Base-by-base conservation (phyloP, 2,888 invertebrate genomes). In the Lochmaea capreae region DNA sequence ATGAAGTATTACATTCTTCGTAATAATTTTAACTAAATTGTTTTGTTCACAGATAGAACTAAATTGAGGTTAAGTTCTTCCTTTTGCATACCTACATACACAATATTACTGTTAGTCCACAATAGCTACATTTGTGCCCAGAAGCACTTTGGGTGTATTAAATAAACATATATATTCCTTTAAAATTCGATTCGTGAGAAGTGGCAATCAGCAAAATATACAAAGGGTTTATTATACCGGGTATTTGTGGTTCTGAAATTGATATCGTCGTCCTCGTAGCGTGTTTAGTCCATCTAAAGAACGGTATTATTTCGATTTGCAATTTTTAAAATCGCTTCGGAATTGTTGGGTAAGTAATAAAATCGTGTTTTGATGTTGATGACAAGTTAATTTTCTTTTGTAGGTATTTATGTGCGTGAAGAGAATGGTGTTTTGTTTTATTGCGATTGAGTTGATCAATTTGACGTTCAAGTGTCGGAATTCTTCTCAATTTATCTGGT, bases 271-370 rank as follows among this genome's bases (percentile, higher is more conserved):
- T 39, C 49, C 11, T 67, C 49, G 52, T 68, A 49, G 68, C 68
- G 68, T 68, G 68, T 68, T 68, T 68, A 68, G 9, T 68, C 11
- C 68, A 61, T 49, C 61, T 68, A 68, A 68, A 49, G 52, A 52
- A 68, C 49, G 49, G 59, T 61, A 68, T 68, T 67, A 67, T 59
- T 68, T 61, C 68, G 59, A 68, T 68, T 68, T 68, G 68, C 68
- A 49, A 68, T 68, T 68, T 68, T 18, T 26, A 42, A 66, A 66
- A 33, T 59, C 26, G 26, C 33, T 59, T 59, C 59, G 12, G 26
- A 33, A 59, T 59, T 59, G 59, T 33, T 59, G 59, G 59, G 26
- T 59, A 33, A 6, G 59, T 59, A 33, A 33, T 59, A 59, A 59
- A 59, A 59, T 59, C 59, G 59, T 59, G 59, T 59, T 59, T 59